phyloP scores from a whole-genome alignment of 1,140 invertebrate species.

The Drosophila lacertosa region DNA sequence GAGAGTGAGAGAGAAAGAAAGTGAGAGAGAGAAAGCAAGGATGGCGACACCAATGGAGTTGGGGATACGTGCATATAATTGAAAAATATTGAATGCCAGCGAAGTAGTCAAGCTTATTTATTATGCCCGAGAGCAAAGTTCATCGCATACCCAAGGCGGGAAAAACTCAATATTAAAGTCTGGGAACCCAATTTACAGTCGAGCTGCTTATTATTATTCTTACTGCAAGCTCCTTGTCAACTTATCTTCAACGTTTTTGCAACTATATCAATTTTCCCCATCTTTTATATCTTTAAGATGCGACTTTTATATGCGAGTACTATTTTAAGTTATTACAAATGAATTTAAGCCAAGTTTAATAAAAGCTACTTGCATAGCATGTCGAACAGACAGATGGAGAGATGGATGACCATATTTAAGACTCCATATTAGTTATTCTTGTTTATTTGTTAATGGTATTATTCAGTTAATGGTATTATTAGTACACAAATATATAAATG shows the following conservation, averaged over 20 bases:
- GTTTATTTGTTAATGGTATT: too few relatives aligned
- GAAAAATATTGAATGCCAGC: constrained; percentile 65
- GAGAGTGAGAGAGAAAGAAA: not conserved
- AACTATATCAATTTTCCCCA: not conserved
- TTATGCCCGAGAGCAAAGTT: constrained; percentile 43
- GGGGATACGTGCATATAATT: constrained; percentile 71
- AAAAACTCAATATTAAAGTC: constrained; percentile 1
- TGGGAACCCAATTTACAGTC: constrained; percentile 7
- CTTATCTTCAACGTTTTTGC: not conserved
- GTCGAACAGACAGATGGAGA: too few relatives aligned
- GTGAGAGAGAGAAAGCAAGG: not conserved
- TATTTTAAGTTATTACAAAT: too few relatives aligned
- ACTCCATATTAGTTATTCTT: too few relatives aligned
- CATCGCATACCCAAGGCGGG: not conserved
- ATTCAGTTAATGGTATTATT: too few relatives aligned
- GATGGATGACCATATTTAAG: too few relatives aligned
- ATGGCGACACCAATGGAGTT: constrained; percentile 2
- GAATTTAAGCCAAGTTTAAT: too few relatives aligned
- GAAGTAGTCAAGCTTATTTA: constrained; percentile 47
- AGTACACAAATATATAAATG: too few relatives aligned
- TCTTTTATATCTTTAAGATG: not conserved
- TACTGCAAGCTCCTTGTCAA: not conserved
- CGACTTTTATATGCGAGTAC: not conserved
- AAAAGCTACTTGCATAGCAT: too few relatives aligned
- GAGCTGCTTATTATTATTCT: constrained; percentile 25